These are phyloP conservation scores for Theristicus caerulescens DNA, from an alignment of 2,113 vertebrate species.

Conservation along the genomic window DNA sequence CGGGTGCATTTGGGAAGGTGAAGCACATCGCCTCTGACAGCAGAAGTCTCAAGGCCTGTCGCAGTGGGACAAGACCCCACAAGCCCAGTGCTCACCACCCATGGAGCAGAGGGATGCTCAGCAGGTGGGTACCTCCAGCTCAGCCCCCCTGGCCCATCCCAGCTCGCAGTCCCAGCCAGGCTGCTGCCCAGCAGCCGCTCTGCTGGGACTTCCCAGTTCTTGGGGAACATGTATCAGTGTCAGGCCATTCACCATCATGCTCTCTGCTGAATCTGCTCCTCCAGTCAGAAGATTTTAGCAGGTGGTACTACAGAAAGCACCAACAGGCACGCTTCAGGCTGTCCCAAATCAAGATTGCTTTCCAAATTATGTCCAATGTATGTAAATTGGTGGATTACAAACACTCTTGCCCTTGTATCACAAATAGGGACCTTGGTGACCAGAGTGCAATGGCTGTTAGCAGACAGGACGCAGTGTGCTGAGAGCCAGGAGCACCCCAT, in stretches of 20 bases:
- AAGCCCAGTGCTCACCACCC: not conserved
- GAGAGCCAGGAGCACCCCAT: not conserved
- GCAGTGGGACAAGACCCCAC: not conserved
- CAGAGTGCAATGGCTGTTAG: not conserved
- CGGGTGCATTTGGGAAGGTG: not conserved
- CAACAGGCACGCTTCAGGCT: not conserved
- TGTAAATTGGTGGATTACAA: rapidly evolving
- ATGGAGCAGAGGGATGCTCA: not conserved
- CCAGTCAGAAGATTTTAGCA: not conserved
- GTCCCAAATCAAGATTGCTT: not conserved
- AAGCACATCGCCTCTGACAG: not conserved
- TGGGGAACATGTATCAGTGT: rapidly evolving
- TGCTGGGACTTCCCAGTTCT: not conserved
- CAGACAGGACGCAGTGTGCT: not conserved
- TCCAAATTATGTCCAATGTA: not conserved
- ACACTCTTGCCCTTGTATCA: not conserved
- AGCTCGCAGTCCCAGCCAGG: not conserved
- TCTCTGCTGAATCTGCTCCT: not conserved
- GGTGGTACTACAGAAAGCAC: not conserved
- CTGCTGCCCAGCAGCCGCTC: not conserved
- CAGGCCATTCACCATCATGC: not conserved
- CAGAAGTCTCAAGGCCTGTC: not conserved
- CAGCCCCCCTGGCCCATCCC: not conserved
- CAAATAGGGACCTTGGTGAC: not conserved
- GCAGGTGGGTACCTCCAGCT: not conserved